Evolutionary conservation across 1,140 invertebrate species (phyloP), one percentile per base, ranked within the genome.

Genomic region (Planococcus citri): DNA sequence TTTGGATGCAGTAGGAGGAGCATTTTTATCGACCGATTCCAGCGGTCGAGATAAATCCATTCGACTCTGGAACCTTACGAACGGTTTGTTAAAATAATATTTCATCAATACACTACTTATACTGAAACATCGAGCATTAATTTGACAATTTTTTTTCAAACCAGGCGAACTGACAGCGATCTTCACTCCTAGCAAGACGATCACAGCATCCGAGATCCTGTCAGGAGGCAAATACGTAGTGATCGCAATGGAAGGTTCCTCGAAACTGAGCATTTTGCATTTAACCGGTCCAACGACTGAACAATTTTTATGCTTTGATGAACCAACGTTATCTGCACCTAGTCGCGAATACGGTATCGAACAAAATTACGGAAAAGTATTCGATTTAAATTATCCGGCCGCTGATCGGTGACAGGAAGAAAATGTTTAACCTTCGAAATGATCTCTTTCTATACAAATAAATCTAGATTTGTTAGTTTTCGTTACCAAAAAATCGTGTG

Each of bases 151-250:
- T 14, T 57, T 68, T 27, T 58, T 68, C 27, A 75, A 75, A 74
- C 70, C 78, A 90, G 90, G 88, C 22, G 83, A 85, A 74, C 81
- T 89, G 27, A 80, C 92, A 73, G 85, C 90, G 25, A 87, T 90
- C 14, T 89, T 90, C 80, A 90, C 89, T 8, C 86, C 91, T 24
- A 83, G 87, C 72, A 79, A 83, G 70, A 82, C 84, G 27, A 87
- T 93, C 67, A 87, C 85, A 22, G 87, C 88, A 0, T 90, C 88
- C 75, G 87, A 91, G 75, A 82, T 92, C 20, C 82, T 87, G 8
- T 80, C 85, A 37, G 85, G 88, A 68, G 91, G 91, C 0, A 81
- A 83, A 22, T 81, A 84, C 57, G 81, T 93, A 1, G 83, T 90
- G 0, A 78, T 93, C 69, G 89, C 85, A 10, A 74, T 86, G 37